A percentile compares a stretch with the other conserved stretches of the same genome.
phyloP scores from a whole-genome alignment of 2,797 vertebrate genomes.

The Allobates femoralis region DNA sequence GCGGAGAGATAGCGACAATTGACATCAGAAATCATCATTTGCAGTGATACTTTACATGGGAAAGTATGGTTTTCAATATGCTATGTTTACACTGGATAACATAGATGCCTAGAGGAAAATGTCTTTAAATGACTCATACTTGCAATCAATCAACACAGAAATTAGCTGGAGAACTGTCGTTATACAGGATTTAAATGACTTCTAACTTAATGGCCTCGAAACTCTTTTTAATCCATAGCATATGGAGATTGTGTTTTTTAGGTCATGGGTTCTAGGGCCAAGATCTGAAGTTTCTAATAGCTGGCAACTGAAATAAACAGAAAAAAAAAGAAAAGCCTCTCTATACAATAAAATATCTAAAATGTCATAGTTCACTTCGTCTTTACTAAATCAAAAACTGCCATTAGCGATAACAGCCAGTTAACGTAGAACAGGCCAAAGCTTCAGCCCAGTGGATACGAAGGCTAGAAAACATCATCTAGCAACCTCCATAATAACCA shows the following conservation, averaged over 20 bases:
- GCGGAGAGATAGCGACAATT: too few species aligned
- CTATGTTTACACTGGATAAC: not conserved
- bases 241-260: not conserved
- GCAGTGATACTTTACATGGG: too few species aligned
- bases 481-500: not conserved
- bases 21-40: too few species aligned
- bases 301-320: not conserved
- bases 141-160: not conserved
- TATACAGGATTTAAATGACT: not conserved
- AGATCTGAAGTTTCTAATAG: not conserved
- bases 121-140: not conserved
- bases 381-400: not conserved
- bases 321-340: not conserved
- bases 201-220: not conserved
- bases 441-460: not conserved
- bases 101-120: not conserved
- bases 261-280: not conserved
- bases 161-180: not conserved
- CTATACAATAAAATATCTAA: not conserved
- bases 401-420: not conserved
- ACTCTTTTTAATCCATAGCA: not conserved
- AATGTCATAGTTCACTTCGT: not conserved
- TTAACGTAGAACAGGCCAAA: too few species aligned
- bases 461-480: not conserved
- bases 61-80: too few species aligned